These are phyloP conservation scores for Premnoplex brunnescens DNA, from an alignment of 2,797 vertebrate genomes.

Conservation along the genomic window DNA sequence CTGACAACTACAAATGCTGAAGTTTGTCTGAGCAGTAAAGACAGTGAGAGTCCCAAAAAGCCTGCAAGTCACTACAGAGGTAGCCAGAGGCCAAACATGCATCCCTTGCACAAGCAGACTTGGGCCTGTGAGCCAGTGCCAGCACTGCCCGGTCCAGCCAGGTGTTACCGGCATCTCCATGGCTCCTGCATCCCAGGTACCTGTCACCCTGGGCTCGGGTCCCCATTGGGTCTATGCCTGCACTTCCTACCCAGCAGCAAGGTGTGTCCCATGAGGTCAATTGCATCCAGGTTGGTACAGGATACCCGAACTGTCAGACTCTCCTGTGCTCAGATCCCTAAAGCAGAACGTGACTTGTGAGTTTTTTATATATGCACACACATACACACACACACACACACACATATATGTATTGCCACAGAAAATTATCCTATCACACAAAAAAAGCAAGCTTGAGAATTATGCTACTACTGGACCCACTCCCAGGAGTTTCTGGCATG, in stretches of 20 bases:
- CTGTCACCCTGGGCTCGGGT: no score
- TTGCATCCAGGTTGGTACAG: not conserved
- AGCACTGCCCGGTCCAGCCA: not conserved
- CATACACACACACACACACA: rapidly evolving
- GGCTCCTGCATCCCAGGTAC: rapidly evolving
- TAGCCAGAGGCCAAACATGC: not conserved
- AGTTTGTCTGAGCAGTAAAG: not conserved
- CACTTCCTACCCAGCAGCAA: not conserved
- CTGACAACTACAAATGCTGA: not conserved
- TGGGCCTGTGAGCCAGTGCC: rapidly evolving
- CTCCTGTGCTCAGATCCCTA: not conserved
- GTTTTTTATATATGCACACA: not conserved
- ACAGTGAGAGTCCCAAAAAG: rapidly evolving
- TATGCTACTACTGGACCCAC: not conserved
- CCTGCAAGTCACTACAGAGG: not conserved
- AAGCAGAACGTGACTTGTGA: not conserved
- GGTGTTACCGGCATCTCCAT: not conserved
- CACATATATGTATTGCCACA: not conserved
- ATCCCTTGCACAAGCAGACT: not conserved
- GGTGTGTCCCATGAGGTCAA: rapidly evolving
- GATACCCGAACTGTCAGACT: rapidly evolving
- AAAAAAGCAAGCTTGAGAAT: not conserved
- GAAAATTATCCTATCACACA: not conserved
- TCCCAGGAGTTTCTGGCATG: not conserved
- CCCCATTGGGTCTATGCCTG: not conserved